Evolutionary conservation across 2,113 vertebrate genomes (phyloP), one percentile per base, ranked within the genome.

Genomic region (Semnopithecus entellus): DNA sequence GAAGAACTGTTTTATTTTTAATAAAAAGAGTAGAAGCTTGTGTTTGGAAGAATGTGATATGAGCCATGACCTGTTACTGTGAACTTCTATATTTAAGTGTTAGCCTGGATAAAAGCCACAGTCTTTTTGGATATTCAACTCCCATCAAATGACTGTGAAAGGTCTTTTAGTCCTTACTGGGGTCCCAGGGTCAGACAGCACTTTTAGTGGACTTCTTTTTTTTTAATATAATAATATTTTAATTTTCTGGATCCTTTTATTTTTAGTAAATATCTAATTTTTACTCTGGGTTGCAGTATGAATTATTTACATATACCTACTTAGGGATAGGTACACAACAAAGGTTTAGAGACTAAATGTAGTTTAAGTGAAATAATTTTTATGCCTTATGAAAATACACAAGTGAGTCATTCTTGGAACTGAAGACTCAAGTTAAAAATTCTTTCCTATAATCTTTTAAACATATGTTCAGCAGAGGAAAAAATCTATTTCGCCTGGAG

Each of bases 401-500:
- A 98, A 98, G 88, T 97, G 97, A 98, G 90, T 98, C 98, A 98
- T 98, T 98, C 89, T 98, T 98, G 95, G 90, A 95, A 90, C 85
- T 95, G 96, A 98, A 98, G 97, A 98, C 92, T 86, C 68, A 87
- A 96, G 88, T 88, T 27, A 96, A 98, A 97, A 98, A 92, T 94
- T 93, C 68, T 98, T 97, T 98, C 95, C 96, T 91, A 80, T 98
- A 97, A 99, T 98, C 97, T 96, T 98, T 98, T 98, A 98, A 98
- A 93, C 98, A 98, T 97, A 57, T 97, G 98, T 98, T 40, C 91
- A 43, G 89, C 97, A 95, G 95, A 96, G 96, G 95, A 91, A 94
- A 97, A 97, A 98, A 75, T 96, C 87, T 80, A 64, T 97, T 96
- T 84, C 50, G 64, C 6, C 94, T 97, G 90, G 93, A 98, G 84